These are phyloP conservation scores for Rhabditoides inermis DNA, from an alignment of 2,888 invertebrate species.

Conservation along the genomic window DNA sequence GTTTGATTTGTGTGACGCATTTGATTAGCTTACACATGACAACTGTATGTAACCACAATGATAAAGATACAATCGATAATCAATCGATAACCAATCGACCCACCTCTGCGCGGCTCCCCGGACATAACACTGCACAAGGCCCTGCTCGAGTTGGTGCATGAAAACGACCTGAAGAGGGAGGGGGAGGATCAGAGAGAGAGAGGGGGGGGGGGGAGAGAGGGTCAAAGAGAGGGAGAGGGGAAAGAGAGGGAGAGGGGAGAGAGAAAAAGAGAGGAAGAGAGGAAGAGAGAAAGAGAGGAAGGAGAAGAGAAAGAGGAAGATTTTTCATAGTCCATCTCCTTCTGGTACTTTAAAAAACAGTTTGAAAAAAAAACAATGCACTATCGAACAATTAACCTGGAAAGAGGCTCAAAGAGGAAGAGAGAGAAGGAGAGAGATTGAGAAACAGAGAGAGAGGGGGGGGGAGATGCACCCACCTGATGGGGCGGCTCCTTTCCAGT, in stretches of 20 bases:
- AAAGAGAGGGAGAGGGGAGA: not conserved
- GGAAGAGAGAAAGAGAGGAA: too few relatives aligned
- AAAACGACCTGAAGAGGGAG: conserved; percentile 14
- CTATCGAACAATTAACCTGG: too few relatives aligned
- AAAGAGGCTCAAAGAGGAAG: not conserved
- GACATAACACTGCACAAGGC: conserved; percentile 40
- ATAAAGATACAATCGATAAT: too few relatives aligned
- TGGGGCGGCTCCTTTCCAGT: too few relatives aligned
- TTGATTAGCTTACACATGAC: not conserved
- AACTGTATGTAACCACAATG: not conserved
- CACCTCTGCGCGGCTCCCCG: conserved; percentile 33
- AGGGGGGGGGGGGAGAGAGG: not conserved
- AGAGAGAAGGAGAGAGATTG: conserved; percentile 11
- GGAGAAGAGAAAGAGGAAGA: too few relatives aligned
- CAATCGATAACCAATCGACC: not conserved
- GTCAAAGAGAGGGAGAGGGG: not conserved
- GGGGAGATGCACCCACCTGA: too few relatives aligned
- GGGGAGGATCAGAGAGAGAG: not conserved
- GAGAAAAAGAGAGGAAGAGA: not conserved
- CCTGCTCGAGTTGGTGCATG: conserved; percentile 32
- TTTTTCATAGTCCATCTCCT: conserved; percentile 25
- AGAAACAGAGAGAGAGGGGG: too few relatives aligned
- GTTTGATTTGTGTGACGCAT: not conserved
- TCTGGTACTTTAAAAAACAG: too few relatives aligned
- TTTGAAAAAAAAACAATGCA: too few relatives aligned